A percentile compares a stretch with the other conserved stretches of the same genome.
Evolutionary conservation across 2,797 vertebrate genomes (phyloP).

Genomic region (Acestrorhynchus altus): DNA sequence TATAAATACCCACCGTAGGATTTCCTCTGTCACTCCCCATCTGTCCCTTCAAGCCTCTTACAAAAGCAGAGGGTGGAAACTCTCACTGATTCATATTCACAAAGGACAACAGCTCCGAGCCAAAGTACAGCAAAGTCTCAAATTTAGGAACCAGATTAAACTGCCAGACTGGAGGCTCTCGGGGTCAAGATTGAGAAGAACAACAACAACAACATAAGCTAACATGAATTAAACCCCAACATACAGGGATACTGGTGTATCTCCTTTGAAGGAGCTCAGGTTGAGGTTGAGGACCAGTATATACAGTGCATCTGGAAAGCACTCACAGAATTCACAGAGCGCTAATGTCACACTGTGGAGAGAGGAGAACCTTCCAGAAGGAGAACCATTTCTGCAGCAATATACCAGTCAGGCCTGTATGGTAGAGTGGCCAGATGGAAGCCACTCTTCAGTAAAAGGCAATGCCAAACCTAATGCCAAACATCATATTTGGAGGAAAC

Average conservation of each 20-base stretch:
- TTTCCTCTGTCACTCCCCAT: constrained; percentile 48
- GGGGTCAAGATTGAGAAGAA: neutral
- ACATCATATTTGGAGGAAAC: no score
- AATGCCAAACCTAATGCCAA: no score
- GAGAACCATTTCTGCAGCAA: no score
- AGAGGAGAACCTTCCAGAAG: no score
- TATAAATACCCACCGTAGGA: constrained; percentile 53
- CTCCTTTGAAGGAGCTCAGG: no score
- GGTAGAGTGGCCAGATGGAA: no score
- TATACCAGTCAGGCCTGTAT: no score
- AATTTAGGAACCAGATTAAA: neutral
- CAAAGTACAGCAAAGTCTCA: neutral
- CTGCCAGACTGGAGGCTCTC: neutral
- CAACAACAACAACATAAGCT: neutral
- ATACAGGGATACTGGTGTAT: neutral
- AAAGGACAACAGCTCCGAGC: constrained; percentile 8
- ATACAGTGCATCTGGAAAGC: no score
- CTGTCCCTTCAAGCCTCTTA: constrained; percentile 30
- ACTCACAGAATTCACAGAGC: no score
- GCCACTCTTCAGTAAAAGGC: no score
- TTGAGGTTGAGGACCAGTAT: no score
- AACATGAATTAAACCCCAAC: neutral
- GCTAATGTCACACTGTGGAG: no score
- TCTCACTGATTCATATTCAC: constrained; percentile 33
- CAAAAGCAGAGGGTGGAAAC: constrained; percentile 39